Evolutionary conservation across 2,797 vertebrate species (phyloP).

Genomic region (Nasua narica): DNA sequence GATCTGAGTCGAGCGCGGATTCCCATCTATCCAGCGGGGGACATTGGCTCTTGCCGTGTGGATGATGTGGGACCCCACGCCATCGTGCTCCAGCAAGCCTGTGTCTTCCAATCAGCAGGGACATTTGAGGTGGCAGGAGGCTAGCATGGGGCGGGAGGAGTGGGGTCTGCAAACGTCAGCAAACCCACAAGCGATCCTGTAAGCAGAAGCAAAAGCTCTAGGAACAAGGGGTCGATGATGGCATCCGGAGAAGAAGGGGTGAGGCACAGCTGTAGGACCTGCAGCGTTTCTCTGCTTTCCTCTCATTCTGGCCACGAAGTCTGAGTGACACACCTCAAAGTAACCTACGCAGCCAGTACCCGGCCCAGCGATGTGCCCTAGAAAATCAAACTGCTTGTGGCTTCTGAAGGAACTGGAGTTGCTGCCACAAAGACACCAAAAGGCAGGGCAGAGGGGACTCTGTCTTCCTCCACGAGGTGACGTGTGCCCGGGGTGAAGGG

Average conservation of each 20-base stretch:
- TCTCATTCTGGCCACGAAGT: not conserved
- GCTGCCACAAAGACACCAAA: not conserved
- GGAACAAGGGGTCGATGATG: not conserved
- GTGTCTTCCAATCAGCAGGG: not conserved
- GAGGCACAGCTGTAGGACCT: not conserved
- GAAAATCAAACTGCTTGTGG: not conserved
- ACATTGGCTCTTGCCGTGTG: not conserved
- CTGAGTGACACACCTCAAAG: not conserved
- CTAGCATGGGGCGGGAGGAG: rapidly evolving
- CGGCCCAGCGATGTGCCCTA: not conserved
- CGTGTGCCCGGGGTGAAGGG: not conserved
- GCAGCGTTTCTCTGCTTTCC: not conserved
- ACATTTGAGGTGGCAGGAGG: not conserved
- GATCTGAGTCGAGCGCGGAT: not conserved
- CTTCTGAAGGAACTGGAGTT: not conserved
- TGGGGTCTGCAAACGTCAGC: not conserved
- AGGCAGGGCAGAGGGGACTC: not conserved
- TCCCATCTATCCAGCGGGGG: not conserved
- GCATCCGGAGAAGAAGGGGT: not conserved
- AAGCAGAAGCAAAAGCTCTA: not conserved
- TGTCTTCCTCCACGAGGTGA: not conserved
- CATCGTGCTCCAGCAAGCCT: not conserved
- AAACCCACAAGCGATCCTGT: not conserved
- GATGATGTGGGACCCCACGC: not conserved
- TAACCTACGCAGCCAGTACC: not conserved